Evolutionary conservation across 2,797 vertebrate species (phyloP).

Genomic region (Macropus fuliginosus): DNA sequence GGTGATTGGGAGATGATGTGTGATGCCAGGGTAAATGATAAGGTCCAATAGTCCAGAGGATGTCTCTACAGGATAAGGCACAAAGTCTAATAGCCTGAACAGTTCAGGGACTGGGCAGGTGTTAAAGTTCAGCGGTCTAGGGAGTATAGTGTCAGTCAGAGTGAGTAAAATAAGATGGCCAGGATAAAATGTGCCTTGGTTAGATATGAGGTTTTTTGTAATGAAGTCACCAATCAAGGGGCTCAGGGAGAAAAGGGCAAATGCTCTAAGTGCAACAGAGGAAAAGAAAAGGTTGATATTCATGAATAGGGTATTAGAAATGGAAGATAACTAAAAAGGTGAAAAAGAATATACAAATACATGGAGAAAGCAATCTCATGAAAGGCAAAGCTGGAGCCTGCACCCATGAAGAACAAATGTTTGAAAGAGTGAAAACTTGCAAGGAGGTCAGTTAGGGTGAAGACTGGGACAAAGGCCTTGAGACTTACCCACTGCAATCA

Average conservation of each 20-base stretch:
- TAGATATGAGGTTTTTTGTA: neutral
- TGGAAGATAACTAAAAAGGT: neutral
- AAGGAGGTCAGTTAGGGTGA: neutral
- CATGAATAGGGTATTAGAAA: neutral
- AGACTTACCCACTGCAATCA: neutral
- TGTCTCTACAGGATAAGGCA: neutral
- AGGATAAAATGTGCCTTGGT: neutral
- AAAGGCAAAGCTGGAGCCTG: neutral
- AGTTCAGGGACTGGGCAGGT: neutral
- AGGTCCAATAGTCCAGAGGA: neutral
- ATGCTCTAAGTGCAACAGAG: neutral
- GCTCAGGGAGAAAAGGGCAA: neutral
- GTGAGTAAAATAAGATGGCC: neutral
- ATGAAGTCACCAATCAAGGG: neutral
- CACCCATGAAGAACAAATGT: neutral
- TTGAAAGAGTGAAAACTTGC: neutral
- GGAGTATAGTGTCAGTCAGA: neutral
- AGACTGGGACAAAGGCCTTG: neutral
- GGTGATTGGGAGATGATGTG: neutral
- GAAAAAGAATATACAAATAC: neutral
- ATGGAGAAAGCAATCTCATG: neutral
- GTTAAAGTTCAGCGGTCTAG: neutral
- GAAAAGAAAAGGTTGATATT: neutral
- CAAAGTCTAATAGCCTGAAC: neutral
- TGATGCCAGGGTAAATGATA: neutral